Evolutionary conservation across 2,113 vertebrate genomes (phyloP), one percentile per base, ranked within the genome.

Genomic region (Lontra canadensis): DNA sequence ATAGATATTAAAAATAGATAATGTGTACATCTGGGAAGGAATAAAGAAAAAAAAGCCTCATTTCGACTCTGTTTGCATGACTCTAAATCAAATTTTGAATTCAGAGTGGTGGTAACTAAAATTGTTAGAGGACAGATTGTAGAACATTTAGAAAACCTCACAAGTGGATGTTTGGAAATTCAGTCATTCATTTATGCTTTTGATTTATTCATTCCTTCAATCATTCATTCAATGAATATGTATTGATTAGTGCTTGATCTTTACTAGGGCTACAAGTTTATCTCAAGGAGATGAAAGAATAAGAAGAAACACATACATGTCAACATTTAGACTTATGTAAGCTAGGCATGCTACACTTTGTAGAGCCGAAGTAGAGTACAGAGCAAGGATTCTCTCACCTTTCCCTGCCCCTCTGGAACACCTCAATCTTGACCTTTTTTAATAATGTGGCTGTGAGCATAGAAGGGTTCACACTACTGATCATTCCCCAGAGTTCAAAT

Each of bases 91-190:
- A 81, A 81, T 4, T 94, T 80, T 90, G 34, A 71, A 94, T 93
- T 91, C 69, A 92, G 94, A 74, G 76, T 78, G 25, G 26, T 95
- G 26, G 39, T 29, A 83, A 80, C n/a, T 94, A 88, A 93, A 97
- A 94, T 57, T 76, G 34, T 65, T 82, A 69, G 42, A 78, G 26
- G 55, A 39, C 18, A 69, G 44, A 85, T 17, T 82, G 0, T 36
- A 86, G 25, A 52, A 79, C 49, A 61, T 78, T 67, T 78, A 39
- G 20, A 44, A 94, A 84, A 36, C 12, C 31, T 96, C 55, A 71
- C 9, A 39, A 55, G 39, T 36, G 6, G 65, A 44, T 65, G 18
- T 13, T 88, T 49, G 34, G 7, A 84, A 57, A 90, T 74, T 89
- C 49, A 78, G 3, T 86, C 29, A 83, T 76, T 91, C 57, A 52